These are phyloP conservation scores for Pterocles orientalis DNA, from an alignment of 2,113 vertebrate species.

Conservation along the genomic window DNA sequence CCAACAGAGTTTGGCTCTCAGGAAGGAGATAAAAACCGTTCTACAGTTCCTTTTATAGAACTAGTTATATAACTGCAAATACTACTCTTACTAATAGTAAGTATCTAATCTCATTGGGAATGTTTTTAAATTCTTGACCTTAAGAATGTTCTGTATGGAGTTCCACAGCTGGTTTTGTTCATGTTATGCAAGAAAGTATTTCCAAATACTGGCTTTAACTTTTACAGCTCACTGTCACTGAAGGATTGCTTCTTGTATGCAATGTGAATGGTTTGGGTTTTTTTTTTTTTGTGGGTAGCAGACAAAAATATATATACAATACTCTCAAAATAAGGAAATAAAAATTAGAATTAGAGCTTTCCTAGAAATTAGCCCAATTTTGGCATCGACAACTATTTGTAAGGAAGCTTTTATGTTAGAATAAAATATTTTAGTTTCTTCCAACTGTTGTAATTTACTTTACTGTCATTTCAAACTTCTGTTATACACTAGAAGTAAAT, in stretches of 20 bases:
- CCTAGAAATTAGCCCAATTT: not conserved
- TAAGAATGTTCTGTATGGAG: not conserved
- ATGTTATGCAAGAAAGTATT: not conserved
- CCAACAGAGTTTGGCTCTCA: not conserved
- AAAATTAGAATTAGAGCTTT: not conserved
- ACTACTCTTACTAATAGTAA: not conserved
- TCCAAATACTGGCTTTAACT: not conserved
- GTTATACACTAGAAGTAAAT: not conserved
- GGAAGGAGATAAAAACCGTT: not conserved
- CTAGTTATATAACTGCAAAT: not conserved
- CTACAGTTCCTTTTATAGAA: not conserved
- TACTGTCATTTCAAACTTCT: not conserved
- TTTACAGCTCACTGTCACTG: not conserved
- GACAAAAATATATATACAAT: not conserved
- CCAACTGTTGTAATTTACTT: not conserved
- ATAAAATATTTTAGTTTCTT: not conserved
- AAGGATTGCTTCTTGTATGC: not conserved
- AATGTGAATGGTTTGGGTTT: not conserved
- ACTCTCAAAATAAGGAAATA: not conserved
- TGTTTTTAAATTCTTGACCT: not conserved
- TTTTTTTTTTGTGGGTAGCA: fast-evolving
- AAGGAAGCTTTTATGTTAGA: not conserved
- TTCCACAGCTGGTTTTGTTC: not conserved
- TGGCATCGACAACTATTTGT: not conserved
- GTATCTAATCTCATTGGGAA: not conserved